Conservation (phyloP, 2,113 vertebrate genomes). For the Paraplagusia blochii region DNA sequence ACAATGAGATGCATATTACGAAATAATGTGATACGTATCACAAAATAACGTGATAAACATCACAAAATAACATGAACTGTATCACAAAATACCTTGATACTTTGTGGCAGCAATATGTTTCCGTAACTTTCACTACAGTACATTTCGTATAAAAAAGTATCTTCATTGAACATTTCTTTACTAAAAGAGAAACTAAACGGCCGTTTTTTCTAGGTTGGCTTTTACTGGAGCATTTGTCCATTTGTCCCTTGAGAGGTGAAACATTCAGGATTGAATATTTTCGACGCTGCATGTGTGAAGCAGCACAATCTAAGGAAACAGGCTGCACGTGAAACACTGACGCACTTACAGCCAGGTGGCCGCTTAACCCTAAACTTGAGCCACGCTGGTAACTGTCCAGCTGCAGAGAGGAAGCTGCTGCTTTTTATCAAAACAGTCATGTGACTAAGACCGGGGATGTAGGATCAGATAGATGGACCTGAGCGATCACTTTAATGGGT, state of each 20-base stretch:
- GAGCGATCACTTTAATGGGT: neutral
- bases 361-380: slow-evolving; percentile 34
- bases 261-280: slow-evolving; percentile 23
- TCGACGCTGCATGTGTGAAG: slow-evolving; percentile 8
- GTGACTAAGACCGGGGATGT: neutral
- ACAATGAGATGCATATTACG: too few relatives aligned
- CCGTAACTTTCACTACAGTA: too few relatives aligned
- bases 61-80: too few relatives aligned
- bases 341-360: slow-evolving; percentile 65
- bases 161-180: too few relatives aligned
- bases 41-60: too few relatives aligned
- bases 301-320: slow-evolving; percentile 75
- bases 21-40: too few relatives aligned
- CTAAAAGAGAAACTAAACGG: neutral
- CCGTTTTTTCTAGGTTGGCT: slow-evolving; percentile 5
- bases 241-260: slow-evolving; percentile 10
- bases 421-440: slow-evolving; percentile 57
- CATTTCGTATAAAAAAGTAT: too few relatives aligned
- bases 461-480: neutral
- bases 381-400: slow-evolving; percentile 32
- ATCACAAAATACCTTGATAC: too few relatives aligned
- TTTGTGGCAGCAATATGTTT: too few relatives aligned
- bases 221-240: neutral
- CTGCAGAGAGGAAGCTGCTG: slow-evolving; percentile 51
- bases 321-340: slow-evolving; percentile 52